Base-by-base conservation (phyloP, 2,888 invertebrate species). In the Diarsia dahlii region DNA sequence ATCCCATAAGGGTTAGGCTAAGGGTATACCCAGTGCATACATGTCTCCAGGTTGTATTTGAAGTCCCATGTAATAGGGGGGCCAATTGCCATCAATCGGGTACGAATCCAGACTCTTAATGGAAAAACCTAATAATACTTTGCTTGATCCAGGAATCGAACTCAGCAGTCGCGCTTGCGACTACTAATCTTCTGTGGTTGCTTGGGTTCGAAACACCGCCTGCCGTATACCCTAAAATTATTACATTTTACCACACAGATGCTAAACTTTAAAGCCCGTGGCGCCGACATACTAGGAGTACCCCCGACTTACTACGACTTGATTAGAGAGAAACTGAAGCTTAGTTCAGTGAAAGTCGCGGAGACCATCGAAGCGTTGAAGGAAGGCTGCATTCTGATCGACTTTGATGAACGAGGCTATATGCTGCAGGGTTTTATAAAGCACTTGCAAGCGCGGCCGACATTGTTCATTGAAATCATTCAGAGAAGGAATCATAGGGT, bases 361-460 rank as follows among this genome's bases (percentile, higher is more conserved):
- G 99, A 99, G 95, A 98, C 98, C 86, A 95, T 99, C 81, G 97
- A 98, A 82, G 97, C 97, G 52, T 95, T 99, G 78, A 97, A 99
- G 95, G 98, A 99, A 93, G 96, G 99, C 80, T 98, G 98, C 90
- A 99, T 99, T 87, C 96, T 99, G 82, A 98, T 99, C 73, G 99
- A 99, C 94, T 99, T 98, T 91, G 99, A 99, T 92, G 99, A 99
- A 90, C 97, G 99, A 90, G 99, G 99, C 0, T 99, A 99, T 93
- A 97, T 99, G 91, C 97, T 99, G 82, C 99, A 99, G 95, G 99
- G 99, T 63, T 99, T 99, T 91, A 99, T 99, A 0, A 99, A 99
- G 94, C 99, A 99, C 85, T 97, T 99, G 97, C 99, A 99, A 94
- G 99, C 99, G 85, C 97, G 99, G 82, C 99, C 99, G 0, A 99